Base-by-base conservation (phyloP, 2,888 invertebrate genomes). In the Eremobia ochroleuca region DNA sequence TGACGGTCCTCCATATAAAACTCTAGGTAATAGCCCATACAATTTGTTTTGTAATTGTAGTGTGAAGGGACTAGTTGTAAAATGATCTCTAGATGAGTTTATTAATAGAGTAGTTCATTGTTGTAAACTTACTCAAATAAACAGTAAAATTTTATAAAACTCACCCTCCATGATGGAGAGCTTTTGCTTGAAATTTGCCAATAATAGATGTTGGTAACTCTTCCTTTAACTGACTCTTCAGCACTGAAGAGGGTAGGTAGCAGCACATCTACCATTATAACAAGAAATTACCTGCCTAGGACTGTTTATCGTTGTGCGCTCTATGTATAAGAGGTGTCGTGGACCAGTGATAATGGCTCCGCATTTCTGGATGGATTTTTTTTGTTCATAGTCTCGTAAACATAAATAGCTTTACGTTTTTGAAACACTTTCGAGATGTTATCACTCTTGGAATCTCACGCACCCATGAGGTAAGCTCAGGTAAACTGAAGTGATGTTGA, bases 291-390 rank as follows among this genome's bases (percentile, higher is more conserved):
- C 9, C 9, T 25, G 25, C 52, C 25, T 52, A 52, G 3, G 52
- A 25, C 18, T 46, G 4, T 46, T 8, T 49, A 21, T 21, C 49
- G 18, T 49, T 49, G 21, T 49, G 49, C 21, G 49, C 49, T 49
- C 43, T 43, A 43, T 43, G 43, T 43, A 15, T 43, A 21, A 49
- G 21, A 21, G 21, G 21, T 2, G 6, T 49, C 1, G 8, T 49
- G 8, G 8, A 8, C 2, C 21, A 21, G 49, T 49, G 21, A 8
- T 6, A 49, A 49, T 0, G 21, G 49, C 21, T 21, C 49, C 49
- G 61, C 34, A 75, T 83, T 74, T 83, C 83, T 86, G 83, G 83
- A 82, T 82, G 28, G 11, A 5, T 64, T 71, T 84, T 67, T 73
- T 74, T n/a, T n/a, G 43, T 55, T 52, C 43, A n/a, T n/a, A n/a